phyloP scores from a whole-genome alignment of 1,140 invertebrate species.

The Microplitis demolitor region DNA sequence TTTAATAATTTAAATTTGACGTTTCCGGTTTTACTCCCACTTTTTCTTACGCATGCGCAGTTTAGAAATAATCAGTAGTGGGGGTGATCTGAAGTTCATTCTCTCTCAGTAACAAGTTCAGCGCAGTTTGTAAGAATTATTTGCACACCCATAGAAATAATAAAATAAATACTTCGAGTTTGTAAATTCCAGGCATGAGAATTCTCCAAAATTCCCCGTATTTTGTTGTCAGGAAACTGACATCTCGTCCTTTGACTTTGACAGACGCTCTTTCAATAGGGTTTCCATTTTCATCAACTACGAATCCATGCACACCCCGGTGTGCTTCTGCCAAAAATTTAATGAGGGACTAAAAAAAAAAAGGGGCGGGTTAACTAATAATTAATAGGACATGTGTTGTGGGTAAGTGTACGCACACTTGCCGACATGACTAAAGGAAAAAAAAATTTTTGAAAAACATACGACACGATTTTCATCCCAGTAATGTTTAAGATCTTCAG shows the following conservation, averaged over 20 bases:
- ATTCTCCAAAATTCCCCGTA: constrained; percentile 95
- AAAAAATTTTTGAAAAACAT: constrained; percentile 46
- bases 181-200: constrained; percentile 81
- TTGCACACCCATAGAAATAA: background rate
- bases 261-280: constrained; percentile 83
- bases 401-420: no score
- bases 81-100: no score
- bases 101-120: no score
- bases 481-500: constrained; percentile 82
- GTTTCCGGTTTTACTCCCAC: no score
- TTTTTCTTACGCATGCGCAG: no score
- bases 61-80: no score
- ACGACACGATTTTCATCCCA: constrained; percentile 95
- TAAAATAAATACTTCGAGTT: constrained; percentile 70
- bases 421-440: background rate
- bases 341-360: constrained; percentile 70
- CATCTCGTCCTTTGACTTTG: constrained; percentile 83
- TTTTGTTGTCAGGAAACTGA: constrained; percentile 86
- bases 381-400: no score
- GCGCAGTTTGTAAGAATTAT: no score
- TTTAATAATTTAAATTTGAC: no score
- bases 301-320: constrained; percentile 81
- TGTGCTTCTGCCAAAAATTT: constrained; percentile 89
- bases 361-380: background rate
- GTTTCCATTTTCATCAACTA: constrained; percentile 80